These are phyloP conservation scores for Chelonoidis abingdonii DNA, from an alignment of 2,113 vertebrate genomes.

Conservation along the genomic window DNA sequence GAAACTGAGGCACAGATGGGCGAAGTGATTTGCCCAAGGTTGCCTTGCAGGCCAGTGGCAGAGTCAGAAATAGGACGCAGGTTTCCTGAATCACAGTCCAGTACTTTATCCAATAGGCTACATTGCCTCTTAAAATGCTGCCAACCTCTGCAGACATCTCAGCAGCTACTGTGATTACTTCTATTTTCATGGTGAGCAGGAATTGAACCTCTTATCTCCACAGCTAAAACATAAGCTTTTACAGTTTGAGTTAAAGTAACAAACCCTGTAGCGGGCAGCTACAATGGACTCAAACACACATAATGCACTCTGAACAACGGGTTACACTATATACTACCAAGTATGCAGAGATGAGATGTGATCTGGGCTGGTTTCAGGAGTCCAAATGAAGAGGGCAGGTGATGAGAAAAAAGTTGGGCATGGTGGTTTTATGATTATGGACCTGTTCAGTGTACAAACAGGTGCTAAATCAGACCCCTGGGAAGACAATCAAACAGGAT, in stretches of 20 bases:
- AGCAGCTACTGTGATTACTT: background rate
- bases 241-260: background rate
- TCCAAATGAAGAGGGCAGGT: background rate
- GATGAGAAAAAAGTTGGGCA: background rate
- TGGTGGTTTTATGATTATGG: background rate
- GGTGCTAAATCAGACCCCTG: background rate
- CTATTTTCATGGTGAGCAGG: rapidly evolving
- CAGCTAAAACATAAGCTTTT: rapidly evolving
- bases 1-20: background rate
- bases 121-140: background rate
- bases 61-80: background rate
- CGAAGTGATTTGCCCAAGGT: background rate
- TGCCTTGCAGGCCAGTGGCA: background rate
- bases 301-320: background rate
- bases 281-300: rapidly evolving
- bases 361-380: background rate
- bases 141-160: background rate
- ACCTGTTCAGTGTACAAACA: background rate
- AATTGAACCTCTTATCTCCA: rapidly evolving
- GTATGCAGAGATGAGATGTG: background rate
- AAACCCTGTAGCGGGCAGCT: rapidly evolving
- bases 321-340: rapidly evolving
- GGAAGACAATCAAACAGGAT: background rate
- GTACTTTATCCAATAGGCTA: background rate
- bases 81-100: rapidly evolving